Base-by-base conservation (phyloP, 2,113 vertebrate species). In the Charadrius vociferus region DNA sequence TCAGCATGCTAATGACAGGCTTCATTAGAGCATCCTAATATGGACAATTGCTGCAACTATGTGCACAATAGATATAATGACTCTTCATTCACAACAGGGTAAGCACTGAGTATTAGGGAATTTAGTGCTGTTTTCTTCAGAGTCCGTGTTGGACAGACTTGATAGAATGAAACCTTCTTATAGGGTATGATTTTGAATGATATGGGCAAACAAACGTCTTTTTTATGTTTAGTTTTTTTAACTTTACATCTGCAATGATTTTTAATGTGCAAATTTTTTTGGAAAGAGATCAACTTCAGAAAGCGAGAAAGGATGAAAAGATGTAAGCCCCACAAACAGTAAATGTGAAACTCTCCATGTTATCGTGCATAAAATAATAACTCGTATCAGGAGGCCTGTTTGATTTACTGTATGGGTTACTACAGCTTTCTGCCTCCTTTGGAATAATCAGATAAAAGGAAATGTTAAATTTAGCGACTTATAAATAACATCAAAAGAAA, bases 1-100 rank as follows among this genome's bases (percentile, higher is more conserved):
- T 87, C 78, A 80, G 93, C 83, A 92, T 91, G 86, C 86, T 95
- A 95, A 97, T 92, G 88, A 77, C 58, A 89, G 83, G 43, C 73
- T 93, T 91, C 70, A 82, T 89, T 91, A 75, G 81, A n/a, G 20
- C 37, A 15, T 37, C 70, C 81, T 47, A 10, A 68, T 32, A 18
- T 0, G 34, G 52, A 24, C 77, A 95, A n/a, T 68, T 68, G 70
- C 39, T 93, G 77, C 47, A 43, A 3, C 47, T 86, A 41, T 7
- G 53, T 75, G 36, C 52, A 85, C 77, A 78, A 79, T 29, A 37
- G 80, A 50, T 85, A 41, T 37, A 86, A 79, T 77, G 89, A 73
- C 43, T 86, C 45, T 36, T 83, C 41, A 58, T 87, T 97, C 70
- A 82, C 77, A 70, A 15, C 20, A 45, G 34, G 67, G 47, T 22